Conservation (phyloP, 2,888 invertebrate genomes). For the Epirrhoe alternata region DNA sequence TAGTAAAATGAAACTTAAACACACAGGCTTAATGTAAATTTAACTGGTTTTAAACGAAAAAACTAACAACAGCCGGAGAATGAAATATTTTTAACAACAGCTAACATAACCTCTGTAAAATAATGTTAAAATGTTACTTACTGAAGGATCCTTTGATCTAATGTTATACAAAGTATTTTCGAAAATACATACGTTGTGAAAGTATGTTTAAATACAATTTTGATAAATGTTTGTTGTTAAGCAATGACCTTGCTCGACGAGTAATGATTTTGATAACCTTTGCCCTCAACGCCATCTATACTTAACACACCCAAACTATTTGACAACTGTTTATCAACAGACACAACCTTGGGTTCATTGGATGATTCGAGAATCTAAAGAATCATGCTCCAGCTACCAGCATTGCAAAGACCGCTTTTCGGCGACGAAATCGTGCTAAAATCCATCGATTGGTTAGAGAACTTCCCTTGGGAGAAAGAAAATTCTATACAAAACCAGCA, state of each 20-base stretch:
- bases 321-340: conserved; percentile 34
- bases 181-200: too few species aligned
- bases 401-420: conserved; percentile 53
- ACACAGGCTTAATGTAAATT: too few species aligned
- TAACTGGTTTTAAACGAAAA: too few species aligned
- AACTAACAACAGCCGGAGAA: too few species aligned
- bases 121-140: too few species aligned
- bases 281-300: conserved; percentile 47
- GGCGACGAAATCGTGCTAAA: conserved; percentile 68
- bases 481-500: conserved; percentile 53
- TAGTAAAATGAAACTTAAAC: too few species aligned
- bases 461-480: conserved; percentile 69
- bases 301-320: conserved; percentile 35
- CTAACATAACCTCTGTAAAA: too few species aligned
- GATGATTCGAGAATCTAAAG: conserved; percentile 30
- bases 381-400: conserved; percentile 38
- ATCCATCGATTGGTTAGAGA: conserved; percentile 73
- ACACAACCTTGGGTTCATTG: conserved; percentile 23
- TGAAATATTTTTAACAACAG: too few species aligned
- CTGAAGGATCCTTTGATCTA: too few species aligned
- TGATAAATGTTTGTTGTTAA: neutral
- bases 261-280: conserved; percentile 30
- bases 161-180: too few species aligned
- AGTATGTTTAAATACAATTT: too few species aligned
- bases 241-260: conserved; percentile 25